A percentile compares a stretch with the other conserved stretches of the same genome.
These are phyloP conservation scores for Dasypogon diadema DNA, from an alignment of 2,888 invertebrate species.

Conservation along the genomic window DNA sequence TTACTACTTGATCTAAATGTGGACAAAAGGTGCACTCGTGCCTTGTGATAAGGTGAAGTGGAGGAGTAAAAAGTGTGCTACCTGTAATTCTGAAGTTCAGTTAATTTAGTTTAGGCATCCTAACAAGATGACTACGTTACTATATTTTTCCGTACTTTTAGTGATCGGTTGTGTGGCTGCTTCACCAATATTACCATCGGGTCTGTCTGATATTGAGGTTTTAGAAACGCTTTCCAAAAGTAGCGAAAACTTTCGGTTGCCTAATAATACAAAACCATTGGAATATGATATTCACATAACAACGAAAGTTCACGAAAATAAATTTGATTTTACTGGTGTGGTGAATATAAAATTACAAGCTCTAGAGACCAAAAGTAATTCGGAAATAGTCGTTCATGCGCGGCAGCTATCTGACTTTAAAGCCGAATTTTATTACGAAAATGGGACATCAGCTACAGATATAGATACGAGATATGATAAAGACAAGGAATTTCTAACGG, in stretches of 20 bases:
- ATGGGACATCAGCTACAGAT: not conserved
- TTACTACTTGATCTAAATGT: constrained; percentile 12
- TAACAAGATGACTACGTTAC: not conserved
- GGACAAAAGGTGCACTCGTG: not conserved
- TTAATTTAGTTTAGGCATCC: not conserved
- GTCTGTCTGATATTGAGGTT: not conserved
- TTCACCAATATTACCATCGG: not conserved
- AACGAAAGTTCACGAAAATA: constrained; percentile 68
- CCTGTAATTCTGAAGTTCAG: constrained; percentile 8
- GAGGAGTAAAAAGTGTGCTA: not conserved
- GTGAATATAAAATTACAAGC: constrained; percentile 70
- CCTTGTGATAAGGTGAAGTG: not conserved
- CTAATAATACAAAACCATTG: constrained; percentile 70
- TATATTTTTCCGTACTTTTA: constrained; percentile 16
- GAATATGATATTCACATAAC: constrained; percentile 71
- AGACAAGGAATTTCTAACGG: constrained; percentile 43
- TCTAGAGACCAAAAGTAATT: constrained; percentile 65
- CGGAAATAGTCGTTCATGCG: constrained; percentile 65
- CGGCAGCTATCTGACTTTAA: constrained; percentile 10
- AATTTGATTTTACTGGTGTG: constrained; percentile 66
- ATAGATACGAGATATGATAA: not conserved
- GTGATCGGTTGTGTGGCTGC: not conserved
- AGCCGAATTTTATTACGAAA: not conserved
- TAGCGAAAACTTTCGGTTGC: constrained; percentile 70
- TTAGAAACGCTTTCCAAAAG: constrained; percentile 41